phyloP scores from a whole-genome alignment of 2,113 vertebrate species.

The Nothoprocta perdicaria region DNA sequence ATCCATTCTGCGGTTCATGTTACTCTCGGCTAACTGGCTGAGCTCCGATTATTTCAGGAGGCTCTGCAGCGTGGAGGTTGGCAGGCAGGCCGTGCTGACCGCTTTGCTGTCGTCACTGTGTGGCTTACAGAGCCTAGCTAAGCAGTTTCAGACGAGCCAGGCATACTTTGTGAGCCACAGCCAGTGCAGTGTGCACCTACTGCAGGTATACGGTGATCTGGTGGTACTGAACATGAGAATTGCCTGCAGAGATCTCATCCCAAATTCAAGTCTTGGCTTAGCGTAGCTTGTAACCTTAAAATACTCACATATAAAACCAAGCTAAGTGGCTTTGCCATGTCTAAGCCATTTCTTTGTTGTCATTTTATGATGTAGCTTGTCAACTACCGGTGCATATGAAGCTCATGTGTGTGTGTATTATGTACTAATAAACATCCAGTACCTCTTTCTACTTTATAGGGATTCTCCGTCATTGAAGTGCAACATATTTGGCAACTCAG shows the following conservation, averaged over 20 bases:
- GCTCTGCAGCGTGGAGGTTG: not conserved
- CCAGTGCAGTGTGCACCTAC: not conserved
- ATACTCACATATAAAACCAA: not conserved
- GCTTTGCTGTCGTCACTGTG: not conserved
- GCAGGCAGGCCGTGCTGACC: not conserved
- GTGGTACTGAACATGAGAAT: not conserved
- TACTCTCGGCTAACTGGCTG: not conserved
- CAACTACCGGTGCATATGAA: not conserved
- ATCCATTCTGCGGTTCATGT: not conserved
- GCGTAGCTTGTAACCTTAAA: conserved; percentile 12
- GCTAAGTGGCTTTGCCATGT: not conserved
- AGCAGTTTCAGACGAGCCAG: rapidly evolving
- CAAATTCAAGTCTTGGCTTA: not conserved
- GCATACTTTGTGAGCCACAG: not conserved
- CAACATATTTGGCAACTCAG: conserved; percentile 18
- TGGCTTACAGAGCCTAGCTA: not conserved
- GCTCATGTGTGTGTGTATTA: not conserved
- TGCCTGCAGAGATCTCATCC: not conserved
- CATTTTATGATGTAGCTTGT: not conserved
- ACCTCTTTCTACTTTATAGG: not conserved
- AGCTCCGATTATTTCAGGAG: not conserved
- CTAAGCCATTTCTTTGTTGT: not conserved
- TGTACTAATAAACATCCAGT: not conserved
- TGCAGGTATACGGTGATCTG: not conserved
- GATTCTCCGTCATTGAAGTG: not conserved